Evolutionary conservation across 2,797 vertebrate species (phyloP), one percentile per base, ranked within the genome.

Genomic region (Sebastes minor): DNA sequence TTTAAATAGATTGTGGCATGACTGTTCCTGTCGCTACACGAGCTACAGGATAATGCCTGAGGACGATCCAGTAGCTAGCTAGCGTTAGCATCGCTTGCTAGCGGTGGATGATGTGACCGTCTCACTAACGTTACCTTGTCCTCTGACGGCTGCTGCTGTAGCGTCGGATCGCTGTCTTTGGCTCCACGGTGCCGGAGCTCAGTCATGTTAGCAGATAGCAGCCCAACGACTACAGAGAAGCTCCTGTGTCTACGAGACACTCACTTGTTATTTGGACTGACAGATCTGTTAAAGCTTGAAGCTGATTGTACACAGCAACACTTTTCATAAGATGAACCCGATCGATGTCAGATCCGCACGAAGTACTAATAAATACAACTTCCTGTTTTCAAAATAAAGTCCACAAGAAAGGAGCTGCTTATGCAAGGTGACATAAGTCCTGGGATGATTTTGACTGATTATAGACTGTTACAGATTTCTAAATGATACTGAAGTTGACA

Each of bases 151-250:
- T 95, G 93, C 63, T 93, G 88, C 4, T 93, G 84, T 60, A 95
- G 23, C 64, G 86, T n/a, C 2, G 80, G 83, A 2, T 96, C 95
- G 61, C 65, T 76, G 68, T 96, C 95, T 72, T 61, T 63, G 73
- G 84, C 63, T 71, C 91, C 95, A 20, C 96, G 95, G 72, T 96
- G 95, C 88, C 96, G 90, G 5, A 96, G 83, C 74, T 96, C 96
- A 53, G 96, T 85, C 96, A 96, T 96, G 64, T 81, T 84, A 5
- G 71, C 83, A 59, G 78, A 23, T 74, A 22, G 57, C 38, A 53
- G 38, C 76, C 81, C 3, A 56, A 55, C 46, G 71, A 86, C 78
- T 42, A 77, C 46, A 70, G 82, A 35, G 38, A 72, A 67, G 71
- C 35, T 90, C 66, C 86, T 46, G 62, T 42, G 66, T 62, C 65